phyloP scores from a whole-genome alignment of 2,797 vertebrate species.

The Acanthis flammea region DNA sequence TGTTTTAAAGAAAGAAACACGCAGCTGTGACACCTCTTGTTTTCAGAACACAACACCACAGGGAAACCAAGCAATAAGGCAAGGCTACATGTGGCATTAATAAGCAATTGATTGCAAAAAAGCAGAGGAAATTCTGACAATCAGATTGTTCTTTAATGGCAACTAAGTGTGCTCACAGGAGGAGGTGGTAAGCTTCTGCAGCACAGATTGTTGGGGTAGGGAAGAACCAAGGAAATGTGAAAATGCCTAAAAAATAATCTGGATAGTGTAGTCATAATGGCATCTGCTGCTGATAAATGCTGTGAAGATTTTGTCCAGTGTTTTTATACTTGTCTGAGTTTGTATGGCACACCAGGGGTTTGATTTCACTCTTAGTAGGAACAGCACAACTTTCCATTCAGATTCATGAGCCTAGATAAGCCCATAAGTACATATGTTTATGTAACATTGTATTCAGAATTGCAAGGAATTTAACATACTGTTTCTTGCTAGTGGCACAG shows the following conservation, averaged over 20 bases:
- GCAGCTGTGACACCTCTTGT: constrained; percentile 48
- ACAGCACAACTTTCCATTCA: not conserved
- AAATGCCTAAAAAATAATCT: not conserved
- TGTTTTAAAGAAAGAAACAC: constrained; percentile 37
- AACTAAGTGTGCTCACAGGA: not conserved
- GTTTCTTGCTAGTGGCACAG: not conserved
- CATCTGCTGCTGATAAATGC: not conserved
- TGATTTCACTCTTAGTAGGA: not conserved
- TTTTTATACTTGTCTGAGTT: not conserved
- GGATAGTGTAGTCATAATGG: not conserved
- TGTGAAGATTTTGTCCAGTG: not conserved
- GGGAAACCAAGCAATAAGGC: constrained; percentile 23
- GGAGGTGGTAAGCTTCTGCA: not conserved
- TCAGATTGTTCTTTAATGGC: constrained; percentile 1
- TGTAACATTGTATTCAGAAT: not conserved
- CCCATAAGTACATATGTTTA: not conserved
- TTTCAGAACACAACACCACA: constrained; percentile 51
- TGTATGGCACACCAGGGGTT: not conserved
- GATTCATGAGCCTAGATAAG: not conserved
- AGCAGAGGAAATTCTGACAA: constrained; percentile 25
- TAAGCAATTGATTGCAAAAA: constrained; percentile 51
- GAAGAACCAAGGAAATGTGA: not conserved
- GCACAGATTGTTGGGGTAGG: not conserved
- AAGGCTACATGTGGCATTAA: constrained; percentile 23
- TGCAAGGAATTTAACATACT: not conserved